Evolutionary conservation across 2,113 vertebrate genomes (phyloP).

Genomic region (Rhabdornis inornatus): DNA sequence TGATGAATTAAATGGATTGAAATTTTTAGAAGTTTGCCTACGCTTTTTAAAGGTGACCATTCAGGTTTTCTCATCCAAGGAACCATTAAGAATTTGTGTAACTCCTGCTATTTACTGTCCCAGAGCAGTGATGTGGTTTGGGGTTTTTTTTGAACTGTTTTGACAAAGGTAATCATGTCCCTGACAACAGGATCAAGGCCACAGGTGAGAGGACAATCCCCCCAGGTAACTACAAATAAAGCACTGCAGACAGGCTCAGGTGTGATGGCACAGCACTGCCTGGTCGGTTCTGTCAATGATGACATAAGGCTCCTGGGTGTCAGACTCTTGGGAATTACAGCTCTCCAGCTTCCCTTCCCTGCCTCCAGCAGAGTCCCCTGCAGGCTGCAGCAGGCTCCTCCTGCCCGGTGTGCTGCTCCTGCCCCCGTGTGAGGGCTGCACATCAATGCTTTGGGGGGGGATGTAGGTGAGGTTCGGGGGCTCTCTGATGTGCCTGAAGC

Average conservation of each 20-base stretch:
- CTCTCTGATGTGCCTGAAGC: conserved; percentile 41
- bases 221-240: background rate
- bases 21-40: background rate
- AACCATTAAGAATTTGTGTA: background rate
- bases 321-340: background rate
- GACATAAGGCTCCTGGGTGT: conserved; percentile 58
- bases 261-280: background rate
- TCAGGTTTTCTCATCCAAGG: background rate
- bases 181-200: background rate
- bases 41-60: background rate
- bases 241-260: background rate
- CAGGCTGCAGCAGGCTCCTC: background rate
- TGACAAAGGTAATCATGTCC: background rate
- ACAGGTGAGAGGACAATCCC: background rate
- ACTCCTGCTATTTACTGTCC: background rate
- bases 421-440: background rate
- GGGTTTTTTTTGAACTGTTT: background rate
- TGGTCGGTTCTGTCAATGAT: conserved; percentile 19
- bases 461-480: conserved; percentile 69
- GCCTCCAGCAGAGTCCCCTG: background rate
- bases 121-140: background rate
- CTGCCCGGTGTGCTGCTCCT: background rate
- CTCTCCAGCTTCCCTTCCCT: background rate
- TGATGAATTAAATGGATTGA: background rate
- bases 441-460: conserved; percentile 2